Evolutionary conservation across 2,797 vertebrate genomes (phyloP).

Genomic region (Sebastiscus albofasciatus): DNA sequence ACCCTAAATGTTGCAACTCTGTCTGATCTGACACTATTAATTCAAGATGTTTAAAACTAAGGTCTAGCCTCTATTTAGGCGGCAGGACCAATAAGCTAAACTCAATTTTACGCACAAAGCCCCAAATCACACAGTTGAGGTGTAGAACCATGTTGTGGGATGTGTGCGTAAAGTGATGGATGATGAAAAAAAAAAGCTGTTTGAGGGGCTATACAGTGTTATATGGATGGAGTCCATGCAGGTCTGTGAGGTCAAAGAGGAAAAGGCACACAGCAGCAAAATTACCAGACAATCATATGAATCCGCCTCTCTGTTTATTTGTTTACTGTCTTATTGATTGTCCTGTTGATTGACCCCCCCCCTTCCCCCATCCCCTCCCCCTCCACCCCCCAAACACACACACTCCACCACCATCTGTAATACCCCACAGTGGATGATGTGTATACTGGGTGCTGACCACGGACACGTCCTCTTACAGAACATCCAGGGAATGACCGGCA

Average conservation of each 20-base stretch:
- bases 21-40: neutral
- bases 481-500: constrained; percentile 97
- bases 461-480: constrained; percentile 84
- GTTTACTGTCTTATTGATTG: constrained; percentile 22
- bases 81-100: fast-evolving
- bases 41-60: neutral
- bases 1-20: neutral
- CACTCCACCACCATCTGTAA: neutral
- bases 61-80: neutral
- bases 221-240: neutral
- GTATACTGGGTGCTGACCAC: constrained; percentile 6
- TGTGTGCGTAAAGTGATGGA: too few species aligned
- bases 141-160: neutral
- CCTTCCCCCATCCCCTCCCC: too few species aligned
- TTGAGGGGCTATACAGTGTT: neutral
- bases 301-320: neutral
- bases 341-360: constrained; percentile 7
- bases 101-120: neutral
- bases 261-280: neutral
- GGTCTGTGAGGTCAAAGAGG: neutral
- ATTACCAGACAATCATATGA: neutral
- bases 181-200: too few species aligned
- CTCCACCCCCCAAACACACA: neutral
- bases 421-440: neutral
- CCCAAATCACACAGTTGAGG: neutral